phyloP scores from a whole-genome alignment of 2,888 invertebrate species.

The Colletes collaris region DNA sequence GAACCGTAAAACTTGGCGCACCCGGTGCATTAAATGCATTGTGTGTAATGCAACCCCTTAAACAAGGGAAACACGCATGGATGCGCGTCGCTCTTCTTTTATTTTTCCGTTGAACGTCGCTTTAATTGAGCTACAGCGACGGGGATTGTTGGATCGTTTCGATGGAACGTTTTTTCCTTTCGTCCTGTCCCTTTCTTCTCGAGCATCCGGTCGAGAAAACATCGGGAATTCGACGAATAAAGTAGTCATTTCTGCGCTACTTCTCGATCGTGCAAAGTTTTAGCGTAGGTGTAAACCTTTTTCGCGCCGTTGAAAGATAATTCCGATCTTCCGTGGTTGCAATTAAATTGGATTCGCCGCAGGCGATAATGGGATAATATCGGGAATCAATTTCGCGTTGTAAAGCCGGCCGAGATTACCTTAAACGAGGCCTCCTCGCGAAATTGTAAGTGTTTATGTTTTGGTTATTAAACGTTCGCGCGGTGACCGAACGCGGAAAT shows the following conservation, averaged over 20 bases:
- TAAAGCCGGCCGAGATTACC: not conserved
- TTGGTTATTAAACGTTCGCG: constrained; percentile 40
- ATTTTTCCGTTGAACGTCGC: too few species aligned
- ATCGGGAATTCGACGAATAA: too few species aligned
- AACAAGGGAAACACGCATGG: constrained; percentile 13
- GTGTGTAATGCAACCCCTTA: not conserved
- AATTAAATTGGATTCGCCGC: constrained; percentile 16
- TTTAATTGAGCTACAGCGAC: too few species aligned
- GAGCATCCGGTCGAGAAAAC: not conserved
- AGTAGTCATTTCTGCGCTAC: too few species aligned
- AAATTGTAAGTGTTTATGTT: constrained; percentile 40
- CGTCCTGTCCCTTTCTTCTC: too few species aligned
- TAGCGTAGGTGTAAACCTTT: too few species aligned
- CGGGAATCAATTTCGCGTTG: constrained; percentile 11
- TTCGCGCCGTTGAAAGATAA: not conserved
- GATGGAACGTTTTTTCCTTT: too few species aligned
- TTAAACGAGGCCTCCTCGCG: not conserved
- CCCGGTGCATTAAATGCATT: too few species aligned
- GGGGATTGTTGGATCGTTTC: too few species aligned
- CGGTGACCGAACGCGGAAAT: constrained; percentile 26
- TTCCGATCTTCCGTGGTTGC: not conserved
- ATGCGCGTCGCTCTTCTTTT: not conserved
- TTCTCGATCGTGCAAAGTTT: too few species aligned
- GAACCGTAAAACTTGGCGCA: too few species aligned
- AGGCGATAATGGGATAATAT: constrained; percentile 1